Conservation (phyloP, 2,113 vertebrate species). For the Turdus rufiventris region DNA sequence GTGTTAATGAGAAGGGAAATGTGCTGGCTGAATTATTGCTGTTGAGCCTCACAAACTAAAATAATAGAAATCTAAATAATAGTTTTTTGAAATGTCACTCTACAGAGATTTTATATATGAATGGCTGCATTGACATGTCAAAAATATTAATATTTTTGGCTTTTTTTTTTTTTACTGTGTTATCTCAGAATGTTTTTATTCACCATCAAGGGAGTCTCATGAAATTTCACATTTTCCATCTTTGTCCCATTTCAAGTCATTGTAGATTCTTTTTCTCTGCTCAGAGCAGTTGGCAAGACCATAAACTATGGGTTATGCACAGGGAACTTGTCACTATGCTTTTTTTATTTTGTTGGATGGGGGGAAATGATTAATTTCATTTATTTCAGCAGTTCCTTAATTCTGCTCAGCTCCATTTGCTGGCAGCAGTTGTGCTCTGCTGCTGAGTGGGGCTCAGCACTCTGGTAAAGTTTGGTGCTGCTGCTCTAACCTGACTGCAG, state of each 20-base stretch:
- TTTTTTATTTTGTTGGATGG: not conserved
- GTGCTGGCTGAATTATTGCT: not conserved
- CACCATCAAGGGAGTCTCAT: not conserved
- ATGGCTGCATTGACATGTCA: not conserved
- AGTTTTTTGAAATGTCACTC: not conserved
- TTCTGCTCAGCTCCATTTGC: not conserved
- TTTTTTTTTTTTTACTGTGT: slow-evolving; percentile 12
- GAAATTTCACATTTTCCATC: slow-evolving; percentile 4
- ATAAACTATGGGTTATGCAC: not conserved
- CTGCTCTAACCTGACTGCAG: not conserved
- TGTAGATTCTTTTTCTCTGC: not conserved
- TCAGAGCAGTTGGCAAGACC: not conserved
- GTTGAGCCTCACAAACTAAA: not conserved
- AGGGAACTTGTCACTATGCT: not conserved
- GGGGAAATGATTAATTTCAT: slow-evolving; percentile 17
- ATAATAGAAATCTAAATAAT: not conserved
- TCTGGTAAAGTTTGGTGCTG: not conserved
- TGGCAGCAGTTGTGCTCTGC: not conserved
- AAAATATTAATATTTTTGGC: not conserved
- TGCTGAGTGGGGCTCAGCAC: too few species aligned
- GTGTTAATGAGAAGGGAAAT: not conserved
- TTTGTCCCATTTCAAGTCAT: not conserved
- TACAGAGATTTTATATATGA: not conserved
- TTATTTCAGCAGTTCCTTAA: slow-evolving; percentile 17
- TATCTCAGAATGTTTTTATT: not conserved